phyloP scores from a whole-genome alignment of 1,140 invertebrate genomes.

The Zaprionus davidi region DNA sequence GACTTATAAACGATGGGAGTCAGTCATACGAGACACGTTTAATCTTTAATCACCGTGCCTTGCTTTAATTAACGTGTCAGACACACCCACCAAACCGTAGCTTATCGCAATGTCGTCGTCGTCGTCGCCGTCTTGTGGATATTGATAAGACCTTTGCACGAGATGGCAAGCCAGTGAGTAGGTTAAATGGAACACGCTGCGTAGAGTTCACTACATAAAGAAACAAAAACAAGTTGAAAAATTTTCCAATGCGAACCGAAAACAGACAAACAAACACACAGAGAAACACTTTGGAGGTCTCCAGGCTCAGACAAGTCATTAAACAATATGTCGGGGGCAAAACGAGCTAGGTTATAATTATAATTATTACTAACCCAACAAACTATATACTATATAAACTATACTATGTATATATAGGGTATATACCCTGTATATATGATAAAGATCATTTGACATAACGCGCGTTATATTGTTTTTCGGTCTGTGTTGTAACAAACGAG shows the following conservation, averaged over 20 bases:
- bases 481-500: slow-evolving; percentile 75
- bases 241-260: slow-evolving; percentile 2
- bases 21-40: not conserved
- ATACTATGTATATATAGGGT: not conserved
- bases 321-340: not conserved
- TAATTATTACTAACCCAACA: slow-evolving; percentile 6
- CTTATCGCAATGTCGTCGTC: slow-evolving; percentile 26
- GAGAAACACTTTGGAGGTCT: not conserved
- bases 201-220: not conserved
- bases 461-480: slow-evolving; percentile 56
- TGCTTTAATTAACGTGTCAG: slow-evolving; percentile 33
- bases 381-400: slow-evolving; percentile 1
- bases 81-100: slow-evolving; percentile 45
- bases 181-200: not conserved
- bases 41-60: not conserved
- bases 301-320: not conserved
- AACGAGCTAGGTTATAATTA: slow-evolving; percentile 5
- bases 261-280: not conserved
- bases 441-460: slow-evolving; percentile 20
- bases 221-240: not conserved
- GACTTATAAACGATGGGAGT: not conserved
- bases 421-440: not conserved
- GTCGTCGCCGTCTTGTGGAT: slow-evolving; percentile 34
- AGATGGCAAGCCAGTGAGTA: not conserved
- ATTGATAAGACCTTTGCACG: slow-evolving; percentile 25